A percentile compares a stretch with the other conserved stretches of the same genome.
Conservation (phyloP, 2,797 vertebrate genomes). For the Gymnodraco acuticeps region DNA sequence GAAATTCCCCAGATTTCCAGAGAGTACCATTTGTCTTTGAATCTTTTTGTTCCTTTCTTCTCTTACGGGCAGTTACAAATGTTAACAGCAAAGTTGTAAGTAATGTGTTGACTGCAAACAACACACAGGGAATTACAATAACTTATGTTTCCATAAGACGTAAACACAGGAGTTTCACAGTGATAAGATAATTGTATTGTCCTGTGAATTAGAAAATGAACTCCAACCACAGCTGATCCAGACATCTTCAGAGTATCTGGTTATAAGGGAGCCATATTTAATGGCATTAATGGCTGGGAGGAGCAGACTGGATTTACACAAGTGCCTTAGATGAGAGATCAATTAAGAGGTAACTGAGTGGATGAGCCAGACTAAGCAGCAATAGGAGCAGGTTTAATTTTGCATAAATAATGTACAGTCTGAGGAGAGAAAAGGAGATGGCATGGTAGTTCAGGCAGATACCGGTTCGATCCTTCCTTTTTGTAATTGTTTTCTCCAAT, state of each 20-base stretch:
- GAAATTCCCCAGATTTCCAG: constrained; percentile 10
- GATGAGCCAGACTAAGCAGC: constrained; percentile 79
- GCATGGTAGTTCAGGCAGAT: constrained; percentile 23
- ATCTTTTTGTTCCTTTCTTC: neutral
- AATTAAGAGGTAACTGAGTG: constrained; percentile 80
- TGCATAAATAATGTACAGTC: constrained; percentile 84
- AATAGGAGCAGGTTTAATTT: constrained; percentile 82
- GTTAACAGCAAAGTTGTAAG: neutral
- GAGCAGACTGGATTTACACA: constrained; percentile 77
- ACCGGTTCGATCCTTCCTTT: constrained; percentile 20
- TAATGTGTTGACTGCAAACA: neutral
- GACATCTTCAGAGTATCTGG: constrained; percentile 55
- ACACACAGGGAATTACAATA: neutral
- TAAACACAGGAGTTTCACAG: constrained; percentile 27
- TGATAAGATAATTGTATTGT: constrained; percentile 35
- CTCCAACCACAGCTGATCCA: constrained; percentile 28
- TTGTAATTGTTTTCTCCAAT: constrained; percentile 38
- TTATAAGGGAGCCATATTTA: constrained; percentile 69
- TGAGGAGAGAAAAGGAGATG: constrained; percentile 34
- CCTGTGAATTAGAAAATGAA: constrained; percentile 47
- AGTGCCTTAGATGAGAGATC: constrained; percentile 78
- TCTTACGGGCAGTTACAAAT: constrained; percentile 4
- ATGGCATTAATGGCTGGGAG: constrained; percentile 63
- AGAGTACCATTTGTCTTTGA: constrained; percentile 10
- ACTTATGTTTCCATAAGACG: constrained; percentile 8